Evolutionary conservation across 2,113 vertebrate genomes (phyloP).

Genomic region (Terrapene triunguis): DNA sequence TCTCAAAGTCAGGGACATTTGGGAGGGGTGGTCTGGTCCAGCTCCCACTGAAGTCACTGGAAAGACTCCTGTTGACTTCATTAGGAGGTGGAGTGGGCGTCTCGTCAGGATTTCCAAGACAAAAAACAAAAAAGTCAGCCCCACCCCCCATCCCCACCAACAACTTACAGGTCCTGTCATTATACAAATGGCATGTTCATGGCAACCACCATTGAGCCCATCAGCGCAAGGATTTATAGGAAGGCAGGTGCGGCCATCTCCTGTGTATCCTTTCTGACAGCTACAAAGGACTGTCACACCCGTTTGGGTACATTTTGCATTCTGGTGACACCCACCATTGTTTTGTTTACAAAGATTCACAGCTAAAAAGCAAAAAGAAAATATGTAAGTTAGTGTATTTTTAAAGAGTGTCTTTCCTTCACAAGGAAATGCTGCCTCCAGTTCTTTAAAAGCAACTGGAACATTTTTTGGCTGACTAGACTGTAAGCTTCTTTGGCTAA

Average conservation of each 20-base stretch:
- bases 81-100: neutral
- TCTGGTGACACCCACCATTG: conserved; percentile 90
- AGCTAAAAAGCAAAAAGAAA: conserved; percentile 71
- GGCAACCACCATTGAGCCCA: conserved; percentile 88
- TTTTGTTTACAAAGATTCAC: conserved; percentile 86
- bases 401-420: neutral
- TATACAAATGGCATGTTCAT: conserved; percentile 91
- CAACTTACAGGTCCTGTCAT: conserved; percentile 89
- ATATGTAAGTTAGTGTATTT: neutral
- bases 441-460: neutral
- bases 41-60: neutral
- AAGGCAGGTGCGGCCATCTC: conserved; percentile 87
- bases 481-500: neutral
- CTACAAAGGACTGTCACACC: conserved; percentile 85
- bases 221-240: conserved; percentile 86
- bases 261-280: conserved; percentile 86
- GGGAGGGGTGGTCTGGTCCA: fast-evolving
- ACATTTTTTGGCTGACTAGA: neutral
- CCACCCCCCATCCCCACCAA: fast-evolving
- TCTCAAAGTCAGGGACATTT: neutral
- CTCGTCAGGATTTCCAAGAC: neutral
- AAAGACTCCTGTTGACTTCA: neutral
- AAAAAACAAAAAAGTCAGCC: neutral
- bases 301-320: conserved; percentile 84
- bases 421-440: neutral